These are phyloP conservation scores for Charanyca ferruginea DNA, from an alignment of 2,888 invertebrate species.

Conservation along the genomic window DNA sequence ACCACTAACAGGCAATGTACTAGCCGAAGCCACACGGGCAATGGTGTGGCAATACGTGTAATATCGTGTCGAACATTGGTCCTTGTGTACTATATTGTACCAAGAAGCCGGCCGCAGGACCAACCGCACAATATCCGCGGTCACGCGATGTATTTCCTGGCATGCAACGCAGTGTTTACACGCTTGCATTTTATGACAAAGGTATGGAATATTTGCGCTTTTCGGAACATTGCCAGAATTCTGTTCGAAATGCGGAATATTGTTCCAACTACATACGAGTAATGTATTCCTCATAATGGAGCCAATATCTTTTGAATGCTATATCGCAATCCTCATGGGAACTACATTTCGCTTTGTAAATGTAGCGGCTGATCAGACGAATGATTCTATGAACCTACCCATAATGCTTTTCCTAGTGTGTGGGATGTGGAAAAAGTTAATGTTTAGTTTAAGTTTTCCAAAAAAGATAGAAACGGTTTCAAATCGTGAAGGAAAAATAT, in stretches of 20 bases:
- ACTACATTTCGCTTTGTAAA: background rate
- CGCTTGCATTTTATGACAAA: slow-evolving; percentile 23
- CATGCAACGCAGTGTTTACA: slow-evolving; percentile 15
- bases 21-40: slow-evolving; percentile 34
- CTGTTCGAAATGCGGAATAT: slow-evolving; percentile 1
- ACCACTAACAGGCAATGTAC: slow-evolving; percentile 54
- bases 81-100: slow-evolving; percentile 12
- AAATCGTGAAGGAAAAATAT: background rate
- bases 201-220: slow-evolving; percentile 4
- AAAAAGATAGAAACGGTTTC: background rate
- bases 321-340: background rate
- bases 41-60: slow-evolving; percentile 33
- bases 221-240: slow-evolving; percentile 39
- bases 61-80: slow-evolving; percentile 36
- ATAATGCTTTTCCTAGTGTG: background rate
- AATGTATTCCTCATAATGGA: background rate
- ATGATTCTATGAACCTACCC: background rate
- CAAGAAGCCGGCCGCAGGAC: slow-evolving; percentile 41
- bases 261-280: background rate
- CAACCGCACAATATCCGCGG: slow-evolving; percentile 48
- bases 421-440: background rate
- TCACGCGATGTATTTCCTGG: slow-evolving; percentile 47
- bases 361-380: background rate
- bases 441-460: background rate
- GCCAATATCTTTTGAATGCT: background rate